Conservation (phyloP, 2,113 vertebrate genomes). For the Ptilonorhynchus violaceus region DNA sequence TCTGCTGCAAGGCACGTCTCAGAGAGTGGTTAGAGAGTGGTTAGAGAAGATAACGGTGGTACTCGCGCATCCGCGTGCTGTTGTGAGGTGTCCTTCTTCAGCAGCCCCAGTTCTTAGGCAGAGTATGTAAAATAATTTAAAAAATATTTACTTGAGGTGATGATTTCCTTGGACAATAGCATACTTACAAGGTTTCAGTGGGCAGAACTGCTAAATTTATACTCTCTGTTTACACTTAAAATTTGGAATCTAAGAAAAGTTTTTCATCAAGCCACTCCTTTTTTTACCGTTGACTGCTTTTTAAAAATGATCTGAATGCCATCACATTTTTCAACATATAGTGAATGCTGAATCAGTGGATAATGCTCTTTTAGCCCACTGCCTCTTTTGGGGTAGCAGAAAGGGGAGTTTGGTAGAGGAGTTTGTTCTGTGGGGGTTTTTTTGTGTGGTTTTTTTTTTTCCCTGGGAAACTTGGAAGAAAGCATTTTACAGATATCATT, state of each 20-base stretch:
- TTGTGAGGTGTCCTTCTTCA: neutral
- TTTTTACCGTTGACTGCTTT: neutral
- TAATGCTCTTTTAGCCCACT: neutral
- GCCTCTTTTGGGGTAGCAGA: neutral
- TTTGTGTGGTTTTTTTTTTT: neutral
- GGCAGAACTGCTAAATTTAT: neutral
- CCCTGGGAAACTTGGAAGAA: neutral
- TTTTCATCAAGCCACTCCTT: neutral
- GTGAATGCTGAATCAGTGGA: neutral
- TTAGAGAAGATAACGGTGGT: neutral
- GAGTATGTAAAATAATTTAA: neutral
- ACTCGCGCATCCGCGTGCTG: accelerated
- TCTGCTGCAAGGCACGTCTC: neutral
- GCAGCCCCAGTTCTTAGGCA: neutral
- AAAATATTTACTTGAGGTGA: neutral
- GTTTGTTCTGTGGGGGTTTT: neutral
- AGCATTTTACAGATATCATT: neutral
- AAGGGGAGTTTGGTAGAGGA: neutral
- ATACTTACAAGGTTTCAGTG: neutral
- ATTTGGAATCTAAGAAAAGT: neutral
- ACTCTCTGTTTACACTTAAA: neutral
- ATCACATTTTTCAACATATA: neutral
- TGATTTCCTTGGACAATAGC: neutral
- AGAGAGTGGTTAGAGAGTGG: neutral
- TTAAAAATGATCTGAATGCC: neutral